Percentiles rank a stretch among this genome's conserved stretches.
Conservation (phyloP, 1,140 invertebrate species). For the Aphelenchoides besseyi region DNA sequence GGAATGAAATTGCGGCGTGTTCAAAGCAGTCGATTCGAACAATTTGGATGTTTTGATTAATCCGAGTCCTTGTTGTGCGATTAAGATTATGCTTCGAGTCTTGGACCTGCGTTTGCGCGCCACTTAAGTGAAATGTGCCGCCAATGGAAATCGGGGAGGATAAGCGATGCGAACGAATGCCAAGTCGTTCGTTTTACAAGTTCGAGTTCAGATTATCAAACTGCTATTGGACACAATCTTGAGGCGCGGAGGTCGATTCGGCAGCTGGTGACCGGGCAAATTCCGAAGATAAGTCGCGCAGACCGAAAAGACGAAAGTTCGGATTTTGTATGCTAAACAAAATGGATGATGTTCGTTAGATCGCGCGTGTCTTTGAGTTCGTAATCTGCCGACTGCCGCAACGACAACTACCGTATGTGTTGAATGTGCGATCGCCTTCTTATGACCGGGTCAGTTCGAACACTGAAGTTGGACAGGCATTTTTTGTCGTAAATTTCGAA, state of each 20-base stretch:
- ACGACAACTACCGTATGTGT: neutral
- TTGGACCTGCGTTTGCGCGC: neutral
- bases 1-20: neutral
- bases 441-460: too few relatives aligned
- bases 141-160: neutral
- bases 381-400: neutral
- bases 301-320: neutral
- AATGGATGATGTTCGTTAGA: neutral
- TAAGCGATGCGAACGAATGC: neutral
- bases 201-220: neutral
- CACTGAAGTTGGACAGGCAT: too few relatives aligned
- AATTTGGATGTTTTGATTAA: neutral
- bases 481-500: too few relatives aligned
- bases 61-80: neutral
- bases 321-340: too few relatives aligned
- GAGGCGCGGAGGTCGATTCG: neutral
- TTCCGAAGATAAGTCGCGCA: neutral
- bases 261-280: neutral
- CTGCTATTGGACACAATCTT: neutral
- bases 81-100: neutral
- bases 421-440: too few relatives aligned
- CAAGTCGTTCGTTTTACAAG: neutral
- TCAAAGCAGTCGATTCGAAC: neutral
- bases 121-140: neutral
- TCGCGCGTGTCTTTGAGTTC: neutral